Percentiles rank a stretch among this genome's conserved stretches.
Conservation (phyloP, 92 coral and sea anemone species). For the Heteractis magnifica region DNA sequence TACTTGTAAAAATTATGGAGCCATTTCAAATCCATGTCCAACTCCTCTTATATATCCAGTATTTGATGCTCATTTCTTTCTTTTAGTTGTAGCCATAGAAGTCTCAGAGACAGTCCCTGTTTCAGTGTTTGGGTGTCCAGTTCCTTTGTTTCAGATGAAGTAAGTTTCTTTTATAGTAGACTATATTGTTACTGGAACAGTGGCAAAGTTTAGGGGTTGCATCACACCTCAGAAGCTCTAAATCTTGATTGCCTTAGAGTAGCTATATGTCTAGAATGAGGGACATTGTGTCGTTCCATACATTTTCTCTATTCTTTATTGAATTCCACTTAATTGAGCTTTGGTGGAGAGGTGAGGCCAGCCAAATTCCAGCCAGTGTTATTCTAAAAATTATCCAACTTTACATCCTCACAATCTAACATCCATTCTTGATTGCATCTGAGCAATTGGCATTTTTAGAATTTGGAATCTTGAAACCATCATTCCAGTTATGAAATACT, state of each 20-base stretch:
- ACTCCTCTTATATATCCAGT: neutral
- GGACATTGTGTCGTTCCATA: too few relatives aligned
- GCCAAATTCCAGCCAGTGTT: too few relatives aligned
- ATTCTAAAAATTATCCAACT: too few relatives aligned
- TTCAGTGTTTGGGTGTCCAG: slow-evolving; percentile 90
- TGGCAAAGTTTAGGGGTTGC: neutral
- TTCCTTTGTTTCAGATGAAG: slow-evolving; percentile 85
- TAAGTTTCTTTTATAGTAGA: slow-evolving; percentile 13
- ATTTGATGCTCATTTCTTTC: neutral
- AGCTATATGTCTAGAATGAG: too few relatives aligned
- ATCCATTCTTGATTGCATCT: too few relatives aligned
- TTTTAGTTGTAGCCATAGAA: slow-evolving; percentile 82
- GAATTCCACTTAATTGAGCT: too few relatives aligned
- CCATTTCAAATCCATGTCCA: neutral
- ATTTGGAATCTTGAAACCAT: too few relatives aligned
- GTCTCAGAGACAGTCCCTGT: slow-evolving; percentile 98
- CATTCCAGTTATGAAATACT: too few relatives aligned
- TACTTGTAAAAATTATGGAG: neutral
- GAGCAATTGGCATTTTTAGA: too few relatives aligned
- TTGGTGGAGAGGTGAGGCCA: too few relatives aligned
- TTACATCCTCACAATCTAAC: too few relatives aligned
- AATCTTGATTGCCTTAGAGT: neutral
- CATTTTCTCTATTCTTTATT: too few relatives aligned
- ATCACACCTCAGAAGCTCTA: neutral
- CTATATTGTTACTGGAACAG: neutral